A percentile compares a stretch with the other conserved stretches of the same genome.
phyloP scores from a whole-genome alignment of 2,113 vertebrate genomes.

The Rhinichthys klamathensis region DNA sequence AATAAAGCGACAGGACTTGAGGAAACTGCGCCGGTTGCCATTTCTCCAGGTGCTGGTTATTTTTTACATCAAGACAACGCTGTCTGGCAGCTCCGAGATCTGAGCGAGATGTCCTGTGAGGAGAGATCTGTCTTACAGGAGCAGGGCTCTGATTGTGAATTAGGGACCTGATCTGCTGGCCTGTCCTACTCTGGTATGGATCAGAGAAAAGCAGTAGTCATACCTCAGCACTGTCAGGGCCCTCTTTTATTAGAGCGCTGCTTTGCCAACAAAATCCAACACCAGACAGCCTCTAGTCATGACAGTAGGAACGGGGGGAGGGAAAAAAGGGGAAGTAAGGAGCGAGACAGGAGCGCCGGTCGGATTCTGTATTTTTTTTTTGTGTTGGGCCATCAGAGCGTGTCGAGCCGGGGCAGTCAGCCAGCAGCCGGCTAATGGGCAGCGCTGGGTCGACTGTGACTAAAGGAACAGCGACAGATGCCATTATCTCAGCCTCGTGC shows the following conservation, averaged over 20 bases:
- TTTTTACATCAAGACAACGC: conserved; percentile 28
- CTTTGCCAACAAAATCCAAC: conserved; percentile 33
- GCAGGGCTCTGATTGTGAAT: conserved; percentile 41
- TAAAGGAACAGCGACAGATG: conserved; percentile 76
- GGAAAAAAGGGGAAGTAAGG: conserved; percentile 58
- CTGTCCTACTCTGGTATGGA: conserved; percentile 39
- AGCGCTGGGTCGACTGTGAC: conserved; percentile 64
- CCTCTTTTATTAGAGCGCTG: conserved; percentile 31
- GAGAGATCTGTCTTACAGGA: conserved; percentile 40
- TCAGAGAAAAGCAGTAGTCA: conserved; percentile 32
- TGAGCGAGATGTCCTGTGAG: conserved; percentile 34
- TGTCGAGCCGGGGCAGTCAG: conserved; percentile 68
- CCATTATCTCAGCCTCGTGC: conserved; percentile 76
- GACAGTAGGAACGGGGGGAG: conserved; percentile 49
- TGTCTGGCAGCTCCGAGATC: conserved; percentile 7
- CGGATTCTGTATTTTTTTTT: conserved; percentile 66
- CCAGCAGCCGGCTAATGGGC: conserved; percentile 59
- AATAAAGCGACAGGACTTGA: conserved; percentile 22
- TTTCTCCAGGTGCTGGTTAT: conserved; percentile 37
- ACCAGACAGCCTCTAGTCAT: conserved; percentile 48
- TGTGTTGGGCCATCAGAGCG: conserved; percentile 71
- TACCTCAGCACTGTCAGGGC: conserved; percentile 32
- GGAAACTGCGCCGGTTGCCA: conserved; percentile 27
- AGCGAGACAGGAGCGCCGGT: conserved; percentile 64
- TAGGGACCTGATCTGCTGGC: conserved; percentile 24